Base-by-base conservation (phyloP, 2,888 invertebrate genomes). In the Diogma glabrata region DNA sequence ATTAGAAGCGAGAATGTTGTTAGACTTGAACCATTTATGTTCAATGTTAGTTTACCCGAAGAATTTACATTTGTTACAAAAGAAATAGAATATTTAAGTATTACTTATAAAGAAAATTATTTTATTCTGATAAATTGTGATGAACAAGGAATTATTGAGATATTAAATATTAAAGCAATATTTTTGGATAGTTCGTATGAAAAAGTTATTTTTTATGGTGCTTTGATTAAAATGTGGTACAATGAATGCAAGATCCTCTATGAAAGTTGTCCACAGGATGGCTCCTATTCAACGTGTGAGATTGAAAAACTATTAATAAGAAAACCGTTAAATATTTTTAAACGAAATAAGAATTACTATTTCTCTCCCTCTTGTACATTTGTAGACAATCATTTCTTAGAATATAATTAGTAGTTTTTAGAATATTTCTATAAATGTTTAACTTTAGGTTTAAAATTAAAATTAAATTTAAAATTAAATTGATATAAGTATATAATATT, bases 131-230 rank as follows among this genome's bases (percentile, higher is more conserved):
- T 3, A n/a, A 36, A 36, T 36, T 36, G 16, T 14, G 36, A n/a
- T 36, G 22, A 36, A 7, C 14, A 24, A 40, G 20, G 20, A 22
- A 38, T 49, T 8, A 38, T 22, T 16, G 40, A 19, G 16, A 40
- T 40, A 24, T 40, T 49, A 14, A 36, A 36, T 14, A 3, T 36
- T 14, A 36, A 36, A 36, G 16, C 14, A 9, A 36, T 36, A 14
- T 36, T 36, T 49, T 9, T 49, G 5, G 16, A 49, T 49, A 10
- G 17, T 6, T 14, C 9, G 20, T 49, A 38, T 26, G 14, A 14
- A 4, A 40, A 38, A 9, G 49, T 40, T 2, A 30, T 45, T n/a
- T 50, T 50, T 12, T 28, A 50, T 43, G 50, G 50, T 14, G 26
- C 26, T 28, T 4, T 19, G 3, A 19, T 45, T 10, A 45, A 43